These are phyloP conservation scores for Psettodes erumei DNA, from an alignment of 2,113 vertebrate genomes.

Conservation along the genomic window DNA sequence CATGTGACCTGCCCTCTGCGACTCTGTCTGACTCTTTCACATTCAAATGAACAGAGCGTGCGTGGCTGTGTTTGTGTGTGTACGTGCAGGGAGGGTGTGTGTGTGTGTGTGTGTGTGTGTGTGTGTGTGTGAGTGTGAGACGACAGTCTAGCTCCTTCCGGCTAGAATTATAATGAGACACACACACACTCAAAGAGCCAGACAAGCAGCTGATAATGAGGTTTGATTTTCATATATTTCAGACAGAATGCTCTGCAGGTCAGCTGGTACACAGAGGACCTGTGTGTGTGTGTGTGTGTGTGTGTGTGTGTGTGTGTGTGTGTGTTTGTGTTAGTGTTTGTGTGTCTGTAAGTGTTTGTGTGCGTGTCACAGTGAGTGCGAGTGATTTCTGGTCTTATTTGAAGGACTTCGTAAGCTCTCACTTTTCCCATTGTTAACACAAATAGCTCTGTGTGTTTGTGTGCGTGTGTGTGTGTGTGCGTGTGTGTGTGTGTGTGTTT, in stretches of 20 bases:
- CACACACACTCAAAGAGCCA: conserved; percentile 27
- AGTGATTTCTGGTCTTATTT: conserved; percentile 11
- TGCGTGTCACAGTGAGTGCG: conserved; percentile 1
- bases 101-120: conserved; percentile 38
- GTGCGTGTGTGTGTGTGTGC: neutral
- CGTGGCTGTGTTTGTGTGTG: too few species aligned
- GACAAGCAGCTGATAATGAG: conserved; percentile 82
- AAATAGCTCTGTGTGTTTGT: conserved; percentile 19
- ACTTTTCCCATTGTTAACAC: conserved; percentile 41
- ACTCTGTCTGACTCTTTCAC: conserved; percentile 69
- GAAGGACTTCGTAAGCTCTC: conserved; percentile 23
- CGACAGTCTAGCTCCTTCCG: conserved; percentile 65
- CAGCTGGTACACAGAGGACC: conserved; percentile 55
- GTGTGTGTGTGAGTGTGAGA: conserved; percentile 56
- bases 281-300: conserved; percentile 49
- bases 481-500: conserved; percentile 27
- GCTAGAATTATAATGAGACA: conserved; percentile 72
- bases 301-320: conserved; percentile 38
- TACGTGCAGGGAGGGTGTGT: conserved; percentile 37
- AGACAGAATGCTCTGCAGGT: conserved; percentile 75
- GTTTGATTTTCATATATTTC: conserved; percentile 86
- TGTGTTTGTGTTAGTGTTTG: conserved; percentile 32
- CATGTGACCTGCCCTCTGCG: conserved; percentile 51
- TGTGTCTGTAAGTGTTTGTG: conserved; percentile 6
- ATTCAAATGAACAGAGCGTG: conserved; percentile 69